phyloP scores from a whole-genome alignment of 2,113 vertebrate genomes.

The Epinephelus fuscoguttatus region DNA sequence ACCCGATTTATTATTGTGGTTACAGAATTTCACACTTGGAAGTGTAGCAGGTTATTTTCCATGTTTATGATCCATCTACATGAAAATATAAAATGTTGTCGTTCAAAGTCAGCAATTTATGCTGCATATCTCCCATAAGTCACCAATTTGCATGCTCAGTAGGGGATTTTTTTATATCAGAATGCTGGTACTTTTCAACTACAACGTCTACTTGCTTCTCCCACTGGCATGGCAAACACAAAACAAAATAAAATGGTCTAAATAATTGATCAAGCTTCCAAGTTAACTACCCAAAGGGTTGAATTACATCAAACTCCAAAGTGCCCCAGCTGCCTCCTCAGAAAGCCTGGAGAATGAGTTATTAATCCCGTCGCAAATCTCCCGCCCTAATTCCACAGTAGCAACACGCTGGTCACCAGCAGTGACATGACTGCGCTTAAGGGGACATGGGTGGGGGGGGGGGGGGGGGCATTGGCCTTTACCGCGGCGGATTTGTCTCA shows the following conservation, averaged over 20 bases:
- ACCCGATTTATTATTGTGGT: constrained; percentile 21
- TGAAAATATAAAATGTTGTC: constrained; percentile 31
- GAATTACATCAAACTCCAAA: constrained; percentile 75
- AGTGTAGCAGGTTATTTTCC: constrained; percentile 5
- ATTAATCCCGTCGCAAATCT: constrained; percentile 73
- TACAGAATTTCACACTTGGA: constrained; percentile 1
- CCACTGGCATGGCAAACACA: constrained; percentile 55
- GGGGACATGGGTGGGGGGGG: constrained; percentile 48
- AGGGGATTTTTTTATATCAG: constrained; percentile 34
- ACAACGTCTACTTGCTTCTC: constrained; percentile 41
- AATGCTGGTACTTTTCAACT: constrained; percentile 49
- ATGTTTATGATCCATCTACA: constrained; percentile 33
- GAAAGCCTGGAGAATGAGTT: constrained; percentile 60
- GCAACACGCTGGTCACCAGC: constrained; percentile 72
- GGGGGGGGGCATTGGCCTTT: constrained; percentile 49
- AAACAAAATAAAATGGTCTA: constrained; percentile 70
- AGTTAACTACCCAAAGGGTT: constrained; percentile 77
- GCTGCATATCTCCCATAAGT: background rate
- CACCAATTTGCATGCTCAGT: constrained; percentile 41
- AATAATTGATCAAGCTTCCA: constrained; percentile 80
- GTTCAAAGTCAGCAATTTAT: constrained; percentile 36
- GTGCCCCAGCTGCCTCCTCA: constrained; percentile 58
- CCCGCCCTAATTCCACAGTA: constrained; percentile 59
- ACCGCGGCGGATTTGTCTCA: constrained; percentile 71
- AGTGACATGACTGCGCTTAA: constrained; percentile 62